Evolutionary conservation across 2,113 vertebrate species (phyloP).

Genomic region (Urocitellus parryii): DNA sequence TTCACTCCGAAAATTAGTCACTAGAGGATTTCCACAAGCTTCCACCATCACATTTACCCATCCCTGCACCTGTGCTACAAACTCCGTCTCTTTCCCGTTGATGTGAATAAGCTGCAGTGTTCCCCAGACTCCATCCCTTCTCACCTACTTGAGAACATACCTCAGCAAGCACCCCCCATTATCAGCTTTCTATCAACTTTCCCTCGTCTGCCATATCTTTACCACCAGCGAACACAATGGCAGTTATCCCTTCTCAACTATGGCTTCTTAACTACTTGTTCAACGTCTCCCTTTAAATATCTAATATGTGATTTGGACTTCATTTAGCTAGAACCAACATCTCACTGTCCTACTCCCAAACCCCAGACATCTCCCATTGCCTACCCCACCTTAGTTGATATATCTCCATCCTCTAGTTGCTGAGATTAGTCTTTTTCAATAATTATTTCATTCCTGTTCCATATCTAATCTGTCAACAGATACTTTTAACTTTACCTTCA

Average conservation of each 20-base stretch:
- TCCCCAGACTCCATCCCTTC: too few species aligned
- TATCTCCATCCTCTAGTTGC: not conserved
- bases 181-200: not conserved
- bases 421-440: not conserved
- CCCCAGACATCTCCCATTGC: not conserved
- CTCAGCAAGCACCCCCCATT: accelerated
- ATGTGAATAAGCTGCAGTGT: not conserved
- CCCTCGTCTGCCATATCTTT: not conserved
- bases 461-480: not conserved
- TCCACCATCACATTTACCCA: accelerated
- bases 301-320: not conserved
- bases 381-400: not conserved
- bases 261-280: not conserved
- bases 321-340: not conserved
- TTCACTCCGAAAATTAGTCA: not conserved
- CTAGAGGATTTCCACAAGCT: not conserved
- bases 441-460: not conserved
- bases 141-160: too few species aligned
- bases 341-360: not conserved
- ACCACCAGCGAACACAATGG: not conserved
- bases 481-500: not conserved
- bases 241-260: not conserved
- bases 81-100: not conserved
- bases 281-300: not conserved
- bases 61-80: not conserved